Evolutionary conservation across 2,113 vertebrate genomes (phyloP).

Genomic region (Engystomops pustulosus): DNA sequence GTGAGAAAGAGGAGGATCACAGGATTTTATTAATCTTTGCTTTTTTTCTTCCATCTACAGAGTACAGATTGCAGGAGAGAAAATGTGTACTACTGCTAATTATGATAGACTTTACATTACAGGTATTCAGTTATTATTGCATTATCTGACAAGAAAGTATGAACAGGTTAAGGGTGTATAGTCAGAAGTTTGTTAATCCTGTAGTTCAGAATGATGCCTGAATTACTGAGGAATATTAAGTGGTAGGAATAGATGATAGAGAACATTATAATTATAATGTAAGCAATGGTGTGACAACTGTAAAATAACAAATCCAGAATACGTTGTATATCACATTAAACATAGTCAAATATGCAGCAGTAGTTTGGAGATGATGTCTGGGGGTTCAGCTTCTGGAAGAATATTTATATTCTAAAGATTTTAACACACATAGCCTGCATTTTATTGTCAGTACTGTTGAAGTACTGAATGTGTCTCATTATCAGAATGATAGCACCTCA

Average conservation of each 20-base stretch:
- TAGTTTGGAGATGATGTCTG: too few species aligned
- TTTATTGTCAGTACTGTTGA: too few species aligned
- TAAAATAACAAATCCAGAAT: too few species aligned
- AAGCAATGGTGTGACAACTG: too few species aligned
- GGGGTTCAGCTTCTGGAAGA: background rate
- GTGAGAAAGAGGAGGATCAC: background rate
- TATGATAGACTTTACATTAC: background rate
- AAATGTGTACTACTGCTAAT: slow-evolving; percentile 12
- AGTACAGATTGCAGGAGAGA: background rate
- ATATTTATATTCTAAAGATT: background rate
- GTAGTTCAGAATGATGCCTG: background rate
- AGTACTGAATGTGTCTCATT: too few species aligned
- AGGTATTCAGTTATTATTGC: background rate
- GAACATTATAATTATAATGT: background rate
- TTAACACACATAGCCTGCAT: too few species aligned
- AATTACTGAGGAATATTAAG: background rate
- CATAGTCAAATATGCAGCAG: too few species aligned
- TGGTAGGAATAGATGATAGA: background rate
- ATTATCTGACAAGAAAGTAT: background rate
- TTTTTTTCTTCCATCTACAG: background rate
- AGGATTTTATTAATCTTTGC: background rate
- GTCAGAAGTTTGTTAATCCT: background rate
- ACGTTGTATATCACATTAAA: too few species aligned
- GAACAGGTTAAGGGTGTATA: background rate
- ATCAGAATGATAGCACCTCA: too few species aligned